Percentiles rank a stretch among this genome's conserved stretches.
Conservation (phyloP, 2,113 vertebrate species). For the Anolis sagrei region DNA sequence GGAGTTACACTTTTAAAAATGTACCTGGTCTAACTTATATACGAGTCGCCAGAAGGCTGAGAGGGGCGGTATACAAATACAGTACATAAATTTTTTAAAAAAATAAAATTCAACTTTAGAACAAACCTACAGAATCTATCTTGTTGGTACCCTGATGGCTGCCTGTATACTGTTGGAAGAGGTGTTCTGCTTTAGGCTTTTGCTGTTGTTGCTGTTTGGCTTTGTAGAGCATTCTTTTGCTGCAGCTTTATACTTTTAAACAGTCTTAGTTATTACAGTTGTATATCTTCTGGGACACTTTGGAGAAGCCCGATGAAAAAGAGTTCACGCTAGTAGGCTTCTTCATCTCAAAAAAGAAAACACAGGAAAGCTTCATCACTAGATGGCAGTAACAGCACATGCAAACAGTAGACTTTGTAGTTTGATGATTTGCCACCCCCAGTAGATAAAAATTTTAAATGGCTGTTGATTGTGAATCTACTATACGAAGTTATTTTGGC, state of each 20-base stretch:
- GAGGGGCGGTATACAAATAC: too few relatives aligned
- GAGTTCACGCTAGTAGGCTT: neutral
- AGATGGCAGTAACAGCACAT: constrained; percentile 67
- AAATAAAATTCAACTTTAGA: too few relatives aligned
- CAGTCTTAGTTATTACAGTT: neutral
- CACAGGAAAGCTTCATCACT: neutral
- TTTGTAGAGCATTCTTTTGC: neutral
- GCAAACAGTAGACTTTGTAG: constrained; percentile 26
- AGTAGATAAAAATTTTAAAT: neutral
- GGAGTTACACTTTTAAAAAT: too few relatives aligned
- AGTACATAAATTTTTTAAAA: too few relatives aligned
- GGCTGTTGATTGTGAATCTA: neutral
- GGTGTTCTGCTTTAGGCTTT: neutral
- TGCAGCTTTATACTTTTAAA: neutral
- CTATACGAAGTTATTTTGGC: too few relatives aligned
- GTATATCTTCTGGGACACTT: neutral
- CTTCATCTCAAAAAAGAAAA: neutral
- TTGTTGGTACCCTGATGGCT: too few relatives aligned
- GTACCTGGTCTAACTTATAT: too few relatives aligned
- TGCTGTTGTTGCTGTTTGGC: neutral
- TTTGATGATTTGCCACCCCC: constrained; percentile 6
- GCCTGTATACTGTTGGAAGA: neutral
- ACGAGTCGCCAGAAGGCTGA: too few relatives aligned
- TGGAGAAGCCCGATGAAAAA: neutral
- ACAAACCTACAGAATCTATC: too few relatives aligned